Conservation (phyloP, 2,888 invertebrate genomes). For the Heliothis peltigera region DNA sequence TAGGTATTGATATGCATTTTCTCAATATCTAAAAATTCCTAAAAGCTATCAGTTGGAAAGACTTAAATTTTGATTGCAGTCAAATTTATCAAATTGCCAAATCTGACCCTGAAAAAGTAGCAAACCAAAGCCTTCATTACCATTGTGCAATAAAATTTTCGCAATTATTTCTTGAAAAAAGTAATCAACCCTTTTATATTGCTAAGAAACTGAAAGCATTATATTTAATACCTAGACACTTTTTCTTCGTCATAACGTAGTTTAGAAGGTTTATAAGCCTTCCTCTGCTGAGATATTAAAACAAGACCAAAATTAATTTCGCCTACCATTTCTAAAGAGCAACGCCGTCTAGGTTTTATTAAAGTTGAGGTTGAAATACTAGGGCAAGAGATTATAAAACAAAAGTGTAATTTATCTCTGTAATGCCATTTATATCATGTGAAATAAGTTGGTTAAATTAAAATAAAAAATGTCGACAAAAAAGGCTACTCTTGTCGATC, state of each 20-base stretch:
- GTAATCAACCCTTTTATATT: conserved; percentile 54
- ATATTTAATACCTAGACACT: conserved; percentile 54
- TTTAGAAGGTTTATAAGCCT: conserved; percentile 66
- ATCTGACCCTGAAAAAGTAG: too few relatives aligned
- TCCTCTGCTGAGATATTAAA: conserved; percentile 71
- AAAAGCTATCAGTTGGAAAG: too few relatives aligned
- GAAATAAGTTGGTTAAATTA: conserved; percentile 9
- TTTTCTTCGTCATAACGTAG: conserved; percentile 51
- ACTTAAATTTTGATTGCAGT: too few relatives aligned
- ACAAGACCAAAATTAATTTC: conserved; percentile 72
- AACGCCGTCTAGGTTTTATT: conserved; percentile 61
- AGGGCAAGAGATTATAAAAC: conserved; percentile 28
- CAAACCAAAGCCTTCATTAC: conserved; percentile 10
- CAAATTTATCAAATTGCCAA: too few relatives aligned
- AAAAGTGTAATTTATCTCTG: conserved; percentile 26
- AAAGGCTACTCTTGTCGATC: too few relatives aligned
- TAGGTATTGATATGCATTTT: too few relatives aligned
- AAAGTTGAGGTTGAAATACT: conserved; percentile 54
- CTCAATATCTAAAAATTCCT: too few relatives aligned
- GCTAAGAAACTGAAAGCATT: conserved; percentile 45
- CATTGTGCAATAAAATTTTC: conserved; percentile 29
- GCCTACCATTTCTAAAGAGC: conserved; percentile 63
- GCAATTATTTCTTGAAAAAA: conserved; percentile 40
- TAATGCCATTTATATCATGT: conserved; percentile 21
- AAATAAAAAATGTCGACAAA: not conserved